Base-by-base conservation (phyloP, 2,113 vertebrate genomes). In the Amphiprion ocellaris region DNA sequence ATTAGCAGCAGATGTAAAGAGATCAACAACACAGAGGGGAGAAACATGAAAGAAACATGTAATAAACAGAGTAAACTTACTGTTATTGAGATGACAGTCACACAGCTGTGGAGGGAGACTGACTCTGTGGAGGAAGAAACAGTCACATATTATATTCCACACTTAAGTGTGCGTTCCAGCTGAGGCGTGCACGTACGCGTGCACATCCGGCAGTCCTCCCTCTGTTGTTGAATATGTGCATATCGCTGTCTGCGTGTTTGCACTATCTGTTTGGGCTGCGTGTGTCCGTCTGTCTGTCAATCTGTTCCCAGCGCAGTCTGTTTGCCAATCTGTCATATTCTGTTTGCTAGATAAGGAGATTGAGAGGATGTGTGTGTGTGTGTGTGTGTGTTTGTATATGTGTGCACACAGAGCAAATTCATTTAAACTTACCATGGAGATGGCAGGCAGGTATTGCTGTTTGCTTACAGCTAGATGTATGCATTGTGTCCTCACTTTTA, bases 271-370 rank as follows among this genome's bases (percentile, higher is more conserved):
- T 87, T 80, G 76, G 66, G 75, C 81, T 71, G 83, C 26, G 55
- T 76, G 77, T 81, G 80, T 79, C 75, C 86, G 83, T 88, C 84
- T 90, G 91, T 88, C 90, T 86, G 89, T 92, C 91, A 87, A 86
- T 92, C 89, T 91, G 89, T 84, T 91, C 77, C 63, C 69, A n/a
- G 65, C 58, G 54, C 87, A 82, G 90, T 74, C 89, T 91, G 90
- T 91, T 92, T 91, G 90, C 90, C 89, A 91, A 91, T 91, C 90
- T 90, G 90, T 90, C 87, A 89, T 83, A 65, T 89, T 90, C 81
- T 87, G 91, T 90, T 91, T 86, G 84, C 87, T 81, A 82, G 90
- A 89, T 91, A 88, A 86, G 86, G 83, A 92, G 83, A 87, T 74
- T 82, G 75, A 39, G 84, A 63, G 70, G 21, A 47, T 73, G 50